A percentile compares a stretch with the other conserved stretches of the same genome.
Conservation (phyloP, 2,888 invertebrate species). For the Mimachlamys varia region DNA sequence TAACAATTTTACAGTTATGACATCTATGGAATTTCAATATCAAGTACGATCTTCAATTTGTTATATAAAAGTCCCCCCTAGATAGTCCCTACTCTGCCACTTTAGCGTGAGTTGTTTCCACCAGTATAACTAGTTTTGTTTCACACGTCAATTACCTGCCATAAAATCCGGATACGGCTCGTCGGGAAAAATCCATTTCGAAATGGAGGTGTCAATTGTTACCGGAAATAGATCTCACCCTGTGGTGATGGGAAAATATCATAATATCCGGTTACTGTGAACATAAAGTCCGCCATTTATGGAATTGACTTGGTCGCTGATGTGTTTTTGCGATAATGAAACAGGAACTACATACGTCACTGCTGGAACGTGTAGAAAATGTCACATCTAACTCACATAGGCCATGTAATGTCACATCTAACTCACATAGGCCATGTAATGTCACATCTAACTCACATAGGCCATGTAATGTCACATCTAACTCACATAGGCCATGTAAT, state of each 20-base stretch:
- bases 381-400: not conserved
- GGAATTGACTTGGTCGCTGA: conserved; percentile 9
- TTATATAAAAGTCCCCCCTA: no score
- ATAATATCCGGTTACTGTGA: conserved; percentile 10
- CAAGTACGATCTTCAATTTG: no score
- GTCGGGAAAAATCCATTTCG: not conserved
- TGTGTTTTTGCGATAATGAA: not conserved
- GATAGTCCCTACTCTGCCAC: not conserved
- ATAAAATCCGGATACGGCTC: not conserved
- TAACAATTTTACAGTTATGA: no score
- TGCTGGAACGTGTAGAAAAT: not conserved
- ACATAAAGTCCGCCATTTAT: not conserved
- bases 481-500: not conserved
- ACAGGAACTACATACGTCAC: not conserved
- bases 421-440: not conserved
- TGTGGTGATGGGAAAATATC: not conserved
- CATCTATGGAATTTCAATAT: no score
- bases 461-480: not conserved
- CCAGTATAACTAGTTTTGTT: not conserved
- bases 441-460: not conserved
- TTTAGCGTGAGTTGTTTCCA: not conserved
- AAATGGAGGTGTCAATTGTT: not conserved
- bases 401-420: no score
- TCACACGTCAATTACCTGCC: not conserved
- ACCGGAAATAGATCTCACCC: conserved; percentile 29